phyloP scores from a whole-genome alignment of 64 coral and sea anemone genomes.

The Stichodactyla mertensii region DNA sequence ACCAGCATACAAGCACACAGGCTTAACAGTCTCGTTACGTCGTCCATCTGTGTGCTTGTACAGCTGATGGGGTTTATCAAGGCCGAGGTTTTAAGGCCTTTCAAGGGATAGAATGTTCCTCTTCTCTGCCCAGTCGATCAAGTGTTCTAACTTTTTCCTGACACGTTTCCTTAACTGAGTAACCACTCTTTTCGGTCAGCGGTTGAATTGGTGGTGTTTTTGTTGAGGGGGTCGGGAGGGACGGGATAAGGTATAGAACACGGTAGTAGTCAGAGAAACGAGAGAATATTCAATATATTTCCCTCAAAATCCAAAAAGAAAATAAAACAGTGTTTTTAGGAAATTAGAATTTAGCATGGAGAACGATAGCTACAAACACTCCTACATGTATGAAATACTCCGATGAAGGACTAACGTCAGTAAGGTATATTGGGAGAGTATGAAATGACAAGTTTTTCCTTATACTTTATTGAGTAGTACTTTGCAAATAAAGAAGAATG shows the following conservation, averaged over 20 bases:
- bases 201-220: not conserved
- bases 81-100: not conserved
- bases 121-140: not conserved
- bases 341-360: too few species aligned
- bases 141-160: not conserved
- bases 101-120: not conserved
- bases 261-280: too few species aligned
- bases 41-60: conserved; percentile 49
- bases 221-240: not conserved
- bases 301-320: too few species aligned
- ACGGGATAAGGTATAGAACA: not conserved
- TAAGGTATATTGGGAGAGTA: too few species aligned
- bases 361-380: too few species aligned
- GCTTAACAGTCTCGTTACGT: conserved; percentile 65
- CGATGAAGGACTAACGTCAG: too few species aligned
- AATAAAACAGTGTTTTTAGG: too few species aligned
- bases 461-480: too few species aligned
- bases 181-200: not conserved
- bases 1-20: conserved; percentile 82
- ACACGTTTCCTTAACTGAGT: conserved; percentile 14
- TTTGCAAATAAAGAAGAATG: too few species aligned
- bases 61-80: not conserved
- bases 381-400: too few species aligned
- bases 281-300: too few species aligned
- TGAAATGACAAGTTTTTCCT: too few species aligned